Conservation (phyloP, 1,140 invertebrate species). For the Brachionus asplanchnoidis region DNA sequence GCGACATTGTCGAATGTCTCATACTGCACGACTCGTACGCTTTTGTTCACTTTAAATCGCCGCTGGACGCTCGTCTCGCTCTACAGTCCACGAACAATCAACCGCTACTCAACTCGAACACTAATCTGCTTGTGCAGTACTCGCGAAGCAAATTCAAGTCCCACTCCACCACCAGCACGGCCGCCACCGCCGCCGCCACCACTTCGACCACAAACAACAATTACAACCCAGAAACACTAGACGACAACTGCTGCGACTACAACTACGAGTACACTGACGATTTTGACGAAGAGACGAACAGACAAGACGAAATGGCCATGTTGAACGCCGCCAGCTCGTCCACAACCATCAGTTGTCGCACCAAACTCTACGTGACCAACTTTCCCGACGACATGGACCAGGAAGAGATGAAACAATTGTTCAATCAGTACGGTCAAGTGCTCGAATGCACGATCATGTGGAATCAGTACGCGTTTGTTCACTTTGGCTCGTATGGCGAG, state of each 20-base stretch:
- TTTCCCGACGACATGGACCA: slow-evolving; percentile 41
- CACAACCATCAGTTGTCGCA: not conserved
- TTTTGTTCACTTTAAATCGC: slow-evolving; percentile 34
- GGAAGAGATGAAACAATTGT: slow-evolving; percentile 41
- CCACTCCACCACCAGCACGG: not conserved
- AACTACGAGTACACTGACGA: not conserved
- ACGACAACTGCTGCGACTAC: not conserved
- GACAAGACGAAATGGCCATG: not conserved
- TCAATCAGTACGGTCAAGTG: slow-evolving; percentile 23
- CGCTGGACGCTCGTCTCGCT: slow-evolving; percentile 16
- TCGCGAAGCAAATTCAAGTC: slow-evolving; percentile 35
- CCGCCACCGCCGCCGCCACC: not conserved
- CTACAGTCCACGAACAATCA: slow-evolving; percentile 35
- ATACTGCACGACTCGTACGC: slow-evolving; percentile 41
- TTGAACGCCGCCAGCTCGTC: not conserved
- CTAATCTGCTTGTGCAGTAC: slow-evolving; percentile 32
- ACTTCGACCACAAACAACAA: not conserved
- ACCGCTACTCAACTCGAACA: not conserved
- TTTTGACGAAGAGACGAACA: not conserved
- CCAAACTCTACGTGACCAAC: slow-evolving; percentile 35
- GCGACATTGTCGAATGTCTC: slow-evolving; percentile 31
- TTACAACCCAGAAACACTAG: not conserved
- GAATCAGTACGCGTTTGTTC: slow-evolving; percentile 42
- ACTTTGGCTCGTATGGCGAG: slow-evolving; percentile 36
- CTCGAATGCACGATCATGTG: slow-evolving; percentile 40